These are phyloP conservation scores for Anseranas semipalmata DNA, from an alignment of 2,113 vertebrate species.

Conservation along the genomic window DNA sequence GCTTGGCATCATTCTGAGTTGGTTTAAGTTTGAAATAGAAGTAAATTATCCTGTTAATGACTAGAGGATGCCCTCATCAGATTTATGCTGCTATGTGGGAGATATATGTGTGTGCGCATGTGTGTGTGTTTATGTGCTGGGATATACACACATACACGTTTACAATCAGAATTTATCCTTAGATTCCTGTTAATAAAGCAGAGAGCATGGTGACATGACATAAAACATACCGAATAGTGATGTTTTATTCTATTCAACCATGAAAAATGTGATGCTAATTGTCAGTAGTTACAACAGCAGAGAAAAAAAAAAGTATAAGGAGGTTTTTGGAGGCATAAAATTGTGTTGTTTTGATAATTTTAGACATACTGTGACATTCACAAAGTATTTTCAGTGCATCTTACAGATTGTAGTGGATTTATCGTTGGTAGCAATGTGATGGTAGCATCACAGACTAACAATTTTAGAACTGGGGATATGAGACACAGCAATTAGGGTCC, in stretches of 20 bases:
- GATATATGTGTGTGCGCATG: neutral
- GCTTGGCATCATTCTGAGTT: conserved; percentile 32
- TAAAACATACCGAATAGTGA: neutral
- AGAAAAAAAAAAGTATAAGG: neutral
- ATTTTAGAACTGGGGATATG: neutral
- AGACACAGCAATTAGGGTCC: neutral
- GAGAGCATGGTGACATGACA: neutral
- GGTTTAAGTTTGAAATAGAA: conserved; percentile 34
- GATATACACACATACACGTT: neutral
- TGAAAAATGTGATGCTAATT: neutral
- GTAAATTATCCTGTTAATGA: conserved; percentile 45
- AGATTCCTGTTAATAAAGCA: neutral
- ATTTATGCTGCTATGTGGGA: conserved; percentile 25
- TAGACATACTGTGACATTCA: neutral
- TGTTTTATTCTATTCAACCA: neutral
- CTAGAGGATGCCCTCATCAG: neutral
- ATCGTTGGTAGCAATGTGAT: too few relatives aligned
- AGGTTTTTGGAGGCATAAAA: neutral
- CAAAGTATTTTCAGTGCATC: neutral
- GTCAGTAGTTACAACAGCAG: neutral
- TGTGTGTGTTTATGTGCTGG: neutral
- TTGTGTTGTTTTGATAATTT: neutral
- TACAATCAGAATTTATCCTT: neutral
- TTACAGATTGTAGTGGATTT: neutral
- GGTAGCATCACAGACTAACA: neutral